Evolutionary conservation across 2,888 invertebrate genomes (phyloP).

Genomic region (Ganaspis brasiliensis): DNA sequence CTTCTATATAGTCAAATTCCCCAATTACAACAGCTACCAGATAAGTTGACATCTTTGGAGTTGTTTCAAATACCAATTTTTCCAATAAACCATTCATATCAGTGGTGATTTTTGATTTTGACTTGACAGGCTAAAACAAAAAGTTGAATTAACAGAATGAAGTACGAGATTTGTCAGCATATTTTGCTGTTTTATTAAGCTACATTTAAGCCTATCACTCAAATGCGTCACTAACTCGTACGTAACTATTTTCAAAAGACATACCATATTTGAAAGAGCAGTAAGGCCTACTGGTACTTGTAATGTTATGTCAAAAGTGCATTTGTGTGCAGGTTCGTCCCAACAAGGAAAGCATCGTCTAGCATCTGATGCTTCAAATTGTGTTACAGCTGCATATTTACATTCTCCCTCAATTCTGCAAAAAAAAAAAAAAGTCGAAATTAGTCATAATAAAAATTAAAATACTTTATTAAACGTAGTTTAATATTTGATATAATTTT

Average conservation of each 20-base stretch:
- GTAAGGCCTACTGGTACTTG: constrained; percentile 90
- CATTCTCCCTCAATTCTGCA: constrained; percentile 87
- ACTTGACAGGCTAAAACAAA: constrained; percentile 79
- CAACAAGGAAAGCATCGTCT: constrained; percentile 97
- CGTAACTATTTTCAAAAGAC: too few relatives aligned
- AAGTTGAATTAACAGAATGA: too few relatives aligned
- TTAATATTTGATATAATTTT: constrained; percentile 54
- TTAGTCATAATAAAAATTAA: constrained; percentile 48
- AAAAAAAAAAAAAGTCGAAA: constrained; percentile 27
- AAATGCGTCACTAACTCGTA: too few relatives aligned
- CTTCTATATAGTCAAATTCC: constrained; percentile 96
- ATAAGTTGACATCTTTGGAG: constrained; percentile 43
- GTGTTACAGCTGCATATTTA: constrained; percentile 93
- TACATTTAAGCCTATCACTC: too few relatives aligned
- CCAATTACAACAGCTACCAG: constrained; percentile 90
- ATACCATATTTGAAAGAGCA: constrained; percentile 96
- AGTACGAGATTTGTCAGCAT: too few relatives aligned
- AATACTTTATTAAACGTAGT: too few relatives aligned
- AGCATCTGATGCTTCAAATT: constrained; percentile 95
- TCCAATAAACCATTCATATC: constrained; percentile 96
- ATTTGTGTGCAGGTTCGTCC: constrained; percentile 98
- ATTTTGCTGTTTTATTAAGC: too few relatives aligned
- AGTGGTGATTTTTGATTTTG: constrained; percentile 83
- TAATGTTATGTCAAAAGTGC: constrained; percentile 95
- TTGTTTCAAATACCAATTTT: constrained; percentile 84